Percentiles rank a stretch among this genome's conserved stretches.
Conservation (phyloP, 1,140 invertebrate genomes). For the Aphaenogaster ashmeadi region DNA sequence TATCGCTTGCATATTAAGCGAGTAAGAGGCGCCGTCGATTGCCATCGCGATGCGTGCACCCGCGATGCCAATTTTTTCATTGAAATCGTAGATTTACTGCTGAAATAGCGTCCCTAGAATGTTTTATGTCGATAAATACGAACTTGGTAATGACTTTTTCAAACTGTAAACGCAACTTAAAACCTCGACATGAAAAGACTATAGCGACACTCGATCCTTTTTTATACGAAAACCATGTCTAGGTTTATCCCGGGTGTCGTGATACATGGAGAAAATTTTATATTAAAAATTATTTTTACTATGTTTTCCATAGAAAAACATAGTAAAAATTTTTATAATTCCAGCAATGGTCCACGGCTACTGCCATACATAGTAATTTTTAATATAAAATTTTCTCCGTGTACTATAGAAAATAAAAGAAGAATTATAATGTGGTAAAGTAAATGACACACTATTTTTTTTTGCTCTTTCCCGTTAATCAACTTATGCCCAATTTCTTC, state of each 20-base stretch:
- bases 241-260: neutral
- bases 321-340: too few species aligned
- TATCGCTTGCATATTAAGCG: conserved; percentile 45
- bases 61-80: conserved; percentile 38
- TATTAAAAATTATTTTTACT: too few species aligned
- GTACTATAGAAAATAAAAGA: neutral
- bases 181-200: neutral
- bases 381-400: too few species aligned
- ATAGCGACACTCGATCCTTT: neutral
- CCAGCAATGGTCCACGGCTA: too few species aligned
- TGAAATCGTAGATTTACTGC: conserved; percentile 5
- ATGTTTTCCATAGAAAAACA: too few species aligned
- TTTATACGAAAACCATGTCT: neutral
- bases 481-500: too few species aligned
- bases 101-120: neutral
- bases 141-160: neutral
- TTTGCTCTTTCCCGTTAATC: neutral
- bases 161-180: neutral
- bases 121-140: conserved; percentile 18
- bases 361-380: too few species aligned
- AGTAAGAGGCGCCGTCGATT: conserved; percentile 45
- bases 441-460: neutral
- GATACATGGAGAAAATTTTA: neutral
- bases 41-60: neutral
- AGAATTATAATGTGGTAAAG: neutral